phyloP scores from a whole-genome alignment of 2,888 invertebrate genomes.

The Andrena flavipes region DNA sequence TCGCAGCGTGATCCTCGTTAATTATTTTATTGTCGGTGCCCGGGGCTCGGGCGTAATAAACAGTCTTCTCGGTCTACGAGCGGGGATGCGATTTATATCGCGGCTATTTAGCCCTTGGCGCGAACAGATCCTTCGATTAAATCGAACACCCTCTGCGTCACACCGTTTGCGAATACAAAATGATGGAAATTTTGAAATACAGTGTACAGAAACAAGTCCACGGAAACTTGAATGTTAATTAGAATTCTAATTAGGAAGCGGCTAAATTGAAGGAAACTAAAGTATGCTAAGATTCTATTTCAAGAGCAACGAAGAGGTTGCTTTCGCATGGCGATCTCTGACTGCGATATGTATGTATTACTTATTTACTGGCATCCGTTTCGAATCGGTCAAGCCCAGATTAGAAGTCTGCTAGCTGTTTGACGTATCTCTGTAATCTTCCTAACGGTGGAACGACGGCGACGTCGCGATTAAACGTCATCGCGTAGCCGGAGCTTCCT shows the following conservation, averaged over 20 bases:
- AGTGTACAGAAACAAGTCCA: no score
- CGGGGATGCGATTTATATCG: slow-evolving; percentile 22
- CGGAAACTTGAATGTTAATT: no score
- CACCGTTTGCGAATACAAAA: neutral
- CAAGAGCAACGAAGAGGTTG: no score
- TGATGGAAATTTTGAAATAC: no score
- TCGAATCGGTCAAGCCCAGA: slow-evolving; percentile 37
- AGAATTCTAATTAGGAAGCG: no score
- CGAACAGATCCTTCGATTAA: slow-evolving; percentile 5
- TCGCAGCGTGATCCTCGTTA: slow-evolving; percentile 65
- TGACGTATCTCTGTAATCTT: neutral
- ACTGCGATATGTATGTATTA: no score
- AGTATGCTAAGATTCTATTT: no score
- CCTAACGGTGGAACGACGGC: slow-evolving; percentile 2
- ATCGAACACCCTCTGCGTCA: slow-evolving; percentile 6
- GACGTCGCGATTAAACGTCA: neutral
- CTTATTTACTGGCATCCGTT: no score
- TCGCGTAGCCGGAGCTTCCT: neutral
- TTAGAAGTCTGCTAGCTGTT: slow-evolving; percentile 37
- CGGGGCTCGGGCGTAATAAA: slow-evolving; percentile 44
- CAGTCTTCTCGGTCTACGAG: slow-evolving; percentile 1
- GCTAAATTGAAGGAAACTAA: no score
- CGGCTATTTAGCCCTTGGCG: slow-evolving; percentile 18
- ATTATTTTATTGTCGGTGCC: slow-evolving; percentile 66
- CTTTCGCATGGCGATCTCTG: no score